Conservation (phyloP, 2,888 invertebrate species). For the Muschampia plurimacula region DNA sequence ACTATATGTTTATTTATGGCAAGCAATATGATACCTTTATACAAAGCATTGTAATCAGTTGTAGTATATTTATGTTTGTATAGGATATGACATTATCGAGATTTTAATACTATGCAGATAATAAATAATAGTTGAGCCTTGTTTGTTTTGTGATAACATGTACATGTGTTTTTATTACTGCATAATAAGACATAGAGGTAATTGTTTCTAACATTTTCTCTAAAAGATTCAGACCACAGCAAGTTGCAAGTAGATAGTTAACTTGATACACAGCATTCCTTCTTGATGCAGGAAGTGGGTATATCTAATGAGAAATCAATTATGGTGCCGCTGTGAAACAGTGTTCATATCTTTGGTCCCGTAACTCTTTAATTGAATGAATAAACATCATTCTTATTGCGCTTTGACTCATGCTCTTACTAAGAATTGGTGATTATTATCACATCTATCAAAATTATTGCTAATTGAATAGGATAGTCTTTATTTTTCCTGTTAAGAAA, state of each 20-base stretch:
- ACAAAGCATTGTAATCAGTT: no score
- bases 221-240: no score
- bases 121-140: no score
- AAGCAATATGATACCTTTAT: no score
- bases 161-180: no score
- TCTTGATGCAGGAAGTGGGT: conserved; percentile 36
- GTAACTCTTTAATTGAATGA: conserved; percentile 24
- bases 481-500: neutral
- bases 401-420: conserved; percentile 22
- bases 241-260: neutral
- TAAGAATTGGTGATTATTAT: conserved; percentile 10
- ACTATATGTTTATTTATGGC: no score
- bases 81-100: no score
- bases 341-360: conserved; percentile 10
- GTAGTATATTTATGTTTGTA: no score
- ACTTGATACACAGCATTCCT: neutral
- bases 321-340: conserved; percentile 45
- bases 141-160: no score
- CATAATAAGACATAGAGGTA: neutral
- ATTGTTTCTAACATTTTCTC: neutral
- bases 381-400: conserved; percentile 12
- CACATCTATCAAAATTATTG: neutral
- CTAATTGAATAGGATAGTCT: neutral
- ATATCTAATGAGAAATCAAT: conserved; percentile 46
- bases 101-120: no score